Base-by-base conservation (phyloP, 92 coral and sea anemone species). In the Heteractis magnifica region DNA sequence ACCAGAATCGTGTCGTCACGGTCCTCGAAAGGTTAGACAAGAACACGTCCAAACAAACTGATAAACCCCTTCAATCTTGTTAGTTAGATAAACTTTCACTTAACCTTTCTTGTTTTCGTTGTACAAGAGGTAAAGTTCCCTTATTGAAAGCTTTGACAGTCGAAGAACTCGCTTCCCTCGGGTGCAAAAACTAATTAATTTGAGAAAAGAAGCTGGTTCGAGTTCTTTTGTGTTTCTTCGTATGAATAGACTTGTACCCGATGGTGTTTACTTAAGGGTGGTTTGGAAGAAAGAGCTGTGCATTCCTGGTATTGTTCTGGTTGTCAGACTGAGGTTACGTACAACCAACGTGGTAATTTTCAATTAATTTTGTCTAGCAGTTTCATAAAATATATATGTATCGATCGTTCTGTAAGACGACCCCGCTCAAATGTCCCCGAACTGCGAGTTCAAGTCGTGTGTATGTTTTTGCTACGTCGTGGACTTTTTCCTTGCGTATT, bases 221-320 rank as follows among this genome's bases (percentile, higher is more conserved):
- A 68, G 55, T 18, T 51, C 64, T 14, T 51, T 49, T 68, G 76
- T 81, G 44, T 68, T 68, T 68, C 4, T 71, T 60, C 49, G 75
- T 65, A 16, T 15, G 79, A 76, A 76, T 11, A 8, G 44, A 76
- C 79, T 44, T 10, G 78, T 49, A 50, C 19, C 84, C 26, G 77
- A 72, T 81, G 23, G 15, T 81, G 84, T 81, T 81, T 55, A 81
- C 84, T 68, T 81, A 81, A 70, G 77, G 77, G 53, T 51, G 59
- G 19, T 18, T 70, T 74, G 55, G 56, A 81, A 81, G 72, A 26
- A 81, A 81, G n/a, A 48, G 26, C 0, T 21, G 13, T 5, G 77
- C 72, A 81, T 81, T 81, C 84, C 83, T 23, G 48, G 53, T 81
- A 51, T 65, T 19, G 73, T 68, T 68, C 11, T 21, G 73, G 73